Percentiles rank a stretch among this genome's conserved stretches.
Evolutionary conservation across 2,113 vertebrate genomes (phyloP).

Genomic region (Leptodactylus fuscus): DNA sequence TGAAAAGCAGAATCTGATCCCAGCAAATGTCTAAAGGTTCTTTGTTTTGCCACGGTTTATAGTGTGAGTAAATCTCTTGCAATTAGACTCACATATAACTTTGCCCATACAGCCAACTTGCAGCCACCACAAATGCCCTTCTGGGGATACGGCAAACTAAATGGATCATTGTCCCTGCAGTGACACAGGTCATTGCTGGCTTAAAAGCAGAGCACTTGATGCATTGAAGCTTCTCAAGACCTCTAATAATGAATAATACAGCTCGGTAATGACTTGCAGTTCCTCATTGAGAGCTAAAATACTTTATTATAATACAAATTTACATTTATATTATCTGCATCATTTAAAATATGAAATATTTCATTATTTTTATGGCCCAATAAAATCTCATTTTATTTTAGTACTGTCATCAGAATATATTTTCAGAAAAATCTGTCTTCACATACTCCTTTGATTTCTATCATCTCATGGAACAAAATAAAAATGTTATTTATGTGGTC

Average conservation of each 20-base stretch:
- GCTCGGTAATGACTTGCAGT: slow-evolving; percentile 11
- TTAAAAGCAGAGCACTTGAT: slow-evolving; percentile 60
- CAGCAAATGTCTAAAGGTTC: slow-evolving; percentile 60
- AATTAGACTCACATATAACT: slow-evolving; percentile 63
- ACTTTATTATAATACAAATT: neutral
- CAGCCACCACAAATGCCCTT: slow-evolving; percentile 64
- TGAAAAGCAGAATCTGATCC: slow-evolving; percentile 60
- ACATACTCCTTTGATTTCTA: neutral
- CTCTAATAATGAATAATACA: neutral
- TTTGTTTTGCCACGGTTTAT: slow-evolving; percentile 65
- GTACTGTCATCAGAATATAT: neutral
- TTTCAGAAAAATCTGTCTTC: neutral
- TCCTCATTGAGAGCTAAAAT: neutral
- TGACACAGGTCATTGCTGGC: slow-evolving; percentile 63
- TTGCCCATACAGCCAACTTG: slow-evolving; percentile 60
- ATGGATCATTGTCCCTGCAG: slow-evolving; percentile 64
- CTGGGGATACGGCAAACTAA: slow-evolving; percentile 61
- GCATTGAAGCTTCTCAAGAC: neutral
- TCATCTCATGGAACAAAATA: neutral
- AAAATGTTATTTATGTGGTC: neutral
- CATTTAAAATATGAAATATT: neutral
- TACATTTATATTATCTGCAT: too few relatives aligned
- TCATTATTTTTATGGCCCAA: neutral
- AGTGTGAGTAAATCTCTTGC: slow-evolving; percentile 58
- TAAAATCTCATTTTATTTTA: neutral